Evolutionary conservation across 2,113 vertebrate species (phyloP).

Genomic region (Chinchilla lanigera): DNA sequence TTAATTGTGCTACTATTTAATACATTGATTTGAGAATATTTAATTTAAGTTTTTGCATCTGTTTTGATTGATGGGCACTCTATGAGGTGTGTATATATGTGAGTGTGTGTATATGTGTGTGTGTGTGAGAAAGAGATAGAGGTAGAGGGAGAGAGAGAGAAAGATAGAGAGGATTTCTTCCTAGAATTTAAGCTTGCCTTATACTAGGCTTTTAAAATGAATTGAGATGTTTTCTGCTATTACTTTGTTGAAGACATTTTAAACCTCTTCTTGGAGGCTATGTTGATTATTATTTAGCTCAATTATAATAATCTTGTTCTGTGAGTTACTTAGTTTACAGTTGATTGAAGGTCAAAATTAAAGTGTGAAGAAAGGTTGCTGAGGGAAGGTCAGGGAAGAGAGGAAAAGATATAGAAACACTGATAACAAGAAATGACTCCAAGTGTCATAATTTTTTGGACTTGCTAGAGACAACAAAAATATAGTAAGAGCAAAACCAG

Average conservation of each 20-base stretch:
- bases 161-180: not conserved
- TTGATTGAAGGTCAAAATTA: constrained; percentile 49
- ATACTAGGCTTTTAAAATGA: not conserved
- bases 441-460: constrained; percentile 11
- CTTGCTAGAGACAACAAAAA: not conserved
- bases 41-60: constrained; percentile 30
- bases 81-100: not conserved
- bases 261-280: not conserved
- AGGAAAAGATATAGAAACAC: not conserved
- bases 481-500: not conserved
- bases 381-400: not conserved
- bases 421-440: not conserved
- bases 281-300: constrained; percentile 42
- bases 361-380: not conserved
- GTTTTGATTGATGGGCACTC: not conserved
- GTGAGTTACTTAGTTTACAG: constrained; percentile 3
- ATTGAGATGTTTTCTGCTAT: not conserved
- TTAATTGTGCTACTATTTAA: constrained; percentile 1
- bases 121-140: not conserved
- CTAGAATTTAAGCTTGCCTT: not conserved
- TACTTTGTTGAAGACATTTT: constrained; percentile 17
- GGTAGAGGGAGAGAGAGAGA: not conserved
- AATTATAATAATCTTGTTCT: constrained; percentile 50
- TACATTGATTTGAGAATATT: constrained; percentile 7
- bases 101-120: not conserved